phyloP scores from a whole-genome alignment of 2,888 invertebrate genomes.

The Harpalus rufipes region DNA sequence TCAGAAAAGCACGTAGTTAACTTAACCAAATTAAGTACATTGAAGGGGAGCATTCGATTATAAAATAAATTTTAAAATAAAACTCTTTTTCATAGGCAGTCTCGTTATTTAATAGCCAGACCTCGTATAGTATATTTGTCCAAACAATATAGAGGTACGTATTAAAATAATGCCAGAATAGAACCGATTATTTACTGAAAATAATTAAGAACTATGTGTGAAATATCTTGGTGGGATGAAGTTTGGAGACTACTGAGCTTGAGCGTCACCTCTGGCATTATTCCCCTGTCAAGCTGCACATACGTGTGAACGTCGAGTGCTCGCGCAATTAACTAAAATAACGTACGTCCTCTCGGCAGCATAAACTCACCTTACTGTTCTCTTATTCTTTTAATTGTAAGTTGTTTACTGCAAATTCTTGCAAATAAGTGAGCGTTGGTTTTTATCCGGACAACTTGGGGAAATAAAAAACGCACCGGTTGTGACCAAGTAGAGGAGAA shows the following conservation, averaged over 20 bases:
- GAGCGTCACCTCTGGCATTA: neutral
- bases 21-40: too few relatives aligned
- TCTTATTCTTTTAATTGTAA: constrained; percentile 62
- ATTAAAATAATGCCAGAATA: too few relatives aligned
- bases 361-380: constrained; percentile 63
- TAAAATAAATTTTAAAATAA: too few relatives aligned
- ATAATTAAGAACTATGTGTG: too few relatives aligned
- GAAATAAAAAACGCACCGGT: constrained; percentile 51
- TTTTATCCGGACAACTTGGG: constrained; percentile 15
- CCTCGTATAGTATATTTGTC: too few relatives aligned
- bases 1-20: too few relatives aligned
- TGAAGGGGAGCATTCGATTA: too few relatives aligned
- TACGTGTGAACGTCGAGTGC: constrained; percentile 30
- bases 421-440: constrained; percentile 60
- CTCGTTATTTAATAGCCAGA: too few relatives aligned
- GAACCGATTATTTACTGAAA: too few relatives aligned
- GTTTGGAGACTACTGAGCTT: neutral
- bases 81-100: too few relatives aligned
- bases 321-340: constrained; percentile 62
- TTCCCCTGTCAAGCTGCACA: constrained; percentile 11
- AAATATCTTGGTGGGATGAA: neutral
- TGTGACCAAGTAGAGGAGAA: constrained; percentile 63
- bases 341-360: constrained; percentile 47
- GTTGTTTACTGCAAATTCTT: constrained; percentile 65
- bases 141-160: too few relatives aligned